Evolutionary conservation across 2,113 vertebrate genomes (phyloP), one percentile per base, ranked within the genome.

Genomic region (Aythya baeri): DNA sequence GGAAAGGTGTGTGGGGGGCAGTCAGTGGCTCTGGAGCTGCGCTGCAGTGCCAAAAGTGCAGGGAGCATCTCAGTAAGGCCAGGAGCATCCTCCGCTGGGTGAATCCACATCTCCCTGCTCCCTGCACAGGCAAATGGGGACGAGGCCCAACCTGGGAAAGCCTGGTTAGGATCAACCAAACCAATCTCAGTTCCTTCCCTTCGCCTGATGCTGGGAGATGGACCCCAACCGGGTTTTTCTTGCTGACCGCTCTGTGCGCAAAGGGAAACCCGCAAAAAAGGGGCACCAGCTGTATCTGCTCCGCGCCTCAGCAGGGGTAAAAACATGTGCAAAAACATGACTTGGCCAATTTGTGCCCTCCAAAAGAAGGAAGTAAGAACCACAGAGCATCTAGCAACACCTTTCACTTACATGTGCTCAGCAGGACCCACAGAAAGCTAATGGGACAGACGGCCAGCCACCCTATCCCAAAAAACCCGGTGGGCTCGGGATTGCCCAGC

Each of bases 311-410:
- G 41, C 0, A 1, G 29, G 54, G 87, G 54, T 26, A 11, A 18
- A 68, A 79, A 61, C 8, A 3, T 17, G 44, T 86, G 50, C 34
- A 76, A 68, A 85, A 66, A 5, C 6, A 1, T 32, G 17, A 79
- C 34, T 66, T 26, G 8, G 22, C 12, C 49, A 7, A 1, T 49
- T 36, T 74, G n/a, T 70, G 9, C 31, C 50, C 44, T 77, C 67
- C 0, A 9, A 86, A 77, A 94, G 55, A 67, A 44, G 82, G 88
- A 93, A 94, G 44, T 26, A 50, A 91, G 85, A 97, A 21, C 8
- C 3, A n/a, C 66, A 32, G 43, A 68, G 20, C 7, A 5, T 6
- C 44, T 9, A 46, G 43, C 31, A n/a, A n/a, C 20, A 9, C 6
- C 14, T 68, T 36, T 20, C 36, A 34, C 11, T 50, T 52, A 67